Percentiles rank a stretch among this genome's conserved stretches.
Conservation (phyloP, 2,797 vertebrate genomes). For the Falco naumanni region DNA sequence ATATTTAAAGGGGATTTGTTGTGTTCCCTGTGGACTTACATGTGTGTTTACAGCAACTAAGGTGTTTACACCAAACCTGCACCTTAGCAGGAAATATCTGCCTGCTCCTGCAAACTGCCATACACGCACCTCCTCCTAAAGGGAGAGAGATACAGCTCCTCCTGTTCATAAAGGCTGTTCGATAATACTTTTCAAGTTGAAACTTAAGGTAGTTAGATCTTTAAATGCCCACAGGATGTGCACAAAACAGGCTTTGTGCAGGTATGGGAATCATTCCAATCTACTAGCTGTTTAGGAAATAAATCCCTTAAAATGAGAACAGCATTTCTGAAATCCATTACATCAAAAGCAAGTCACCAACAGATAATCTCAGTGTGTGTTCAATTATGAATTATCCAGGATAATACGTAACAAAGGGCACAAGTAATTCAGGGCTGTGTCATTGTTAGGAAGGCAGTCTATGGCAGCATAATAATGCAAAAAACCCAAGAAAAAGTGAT, state of each 20-base stretch:
- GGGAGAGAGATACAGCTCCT: neutral
- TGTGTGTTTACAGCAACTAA: neutral
- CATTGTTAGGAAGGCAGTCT: neutral
- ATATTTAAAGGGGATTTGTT: neutral
- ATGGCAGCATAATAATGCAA: neutral
- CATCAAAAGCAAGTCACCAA: conserved; percentile 17
- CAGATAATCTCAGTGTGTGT: conserved; percentile 34
- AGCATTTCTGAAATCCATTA: conserved; percentile 5
- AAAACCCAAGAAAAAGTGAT: neutral
- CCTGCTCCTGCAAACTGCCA: neutral
- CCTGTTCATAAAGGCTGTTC: neutral
- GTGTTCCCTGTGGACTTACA: neutral
- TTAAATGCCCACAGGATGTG: neutral
- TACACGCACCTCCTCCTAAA: neutral
- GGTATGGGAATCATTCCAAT: neutral
- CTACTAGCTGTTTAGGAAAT: neutral
- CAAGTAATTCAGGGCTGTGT: neutral
- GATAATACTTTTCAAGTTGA: neutral
- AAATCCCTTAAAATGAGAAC: conserved; percentile 24
- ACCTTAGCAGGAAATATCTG: neutral
- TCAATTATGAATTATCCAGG: conserved; percentile 34
- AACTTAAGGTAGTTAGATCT: neutral
- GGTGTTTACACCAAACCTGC: neutral
- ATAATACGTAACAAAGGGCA: neutral
- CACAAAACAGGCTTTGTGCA: neutral